These are phyloP conservation scores for Cossypha caffra DNA, from an alignment of 2,797 vertebrate species.

Conservation along the genomic window DNA sequence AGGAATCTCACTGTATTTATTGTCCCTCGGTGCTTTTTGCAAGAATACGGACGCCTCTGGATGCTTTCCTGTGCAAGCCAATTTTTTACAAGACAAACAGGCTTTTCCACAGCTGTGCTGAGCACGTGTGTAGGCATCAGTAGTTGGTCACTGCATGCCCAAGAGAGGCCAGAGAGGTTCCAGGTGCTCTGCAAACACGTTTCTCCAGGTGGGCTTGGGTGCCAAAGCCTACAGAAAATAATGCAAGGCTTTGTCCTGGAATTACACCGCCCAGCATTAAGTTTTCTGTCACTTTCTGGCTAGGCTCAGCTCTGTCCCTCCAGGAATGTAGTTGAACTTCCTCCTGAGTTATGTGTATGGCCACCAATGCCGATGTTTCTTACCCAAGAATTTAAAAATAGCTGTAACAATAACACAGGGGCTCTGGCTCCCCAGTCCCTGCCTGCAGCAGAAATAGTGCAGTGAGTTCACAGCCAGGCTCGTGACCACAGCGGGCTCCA, in stretches of 20 bases:
- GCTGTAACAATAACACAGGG: not conserved
- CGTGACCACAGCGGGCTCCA: not conserved
- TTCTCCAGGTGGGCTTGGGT: not conserved
- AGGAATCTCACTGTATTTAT: slow-evolving; percentile 28
- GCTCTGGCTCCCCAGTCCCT: not conserved
- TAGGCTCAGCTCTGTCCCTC: not conserved
- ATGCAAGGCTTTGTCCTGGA: not conserved
- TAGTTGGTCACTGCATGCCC: fast-evolving
- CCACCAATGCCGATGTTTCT: not conserved
- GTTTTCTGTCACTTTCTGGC: not conserved
- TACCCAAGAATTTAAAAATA: slow-evolving; percentile 36
- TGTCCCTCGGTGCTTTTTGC: slow-evolving; percentile 6
- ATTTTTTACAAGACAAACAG: not conserved
- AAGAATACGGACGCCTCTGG: not conserved
- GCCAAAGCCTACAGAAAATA: not conserved
- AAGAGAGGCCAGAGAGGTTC: not conserved
- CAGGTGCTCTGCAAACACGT: not conserved
- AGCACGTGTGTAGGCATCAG: fast-evolving
- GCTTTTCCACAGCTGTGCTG: not conserved
- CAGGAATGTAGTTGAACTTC: not conserved
- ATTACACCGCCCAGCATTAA: not conserved
- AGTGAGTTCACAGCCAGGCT: not conserved
- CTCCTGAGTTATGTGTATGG: not conserved
- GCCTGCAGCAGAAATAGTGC: not conserved
- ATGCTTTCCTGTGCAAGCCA: not conserved